Conservation (phyloP, 1,140 invertebrate species). For the Papilio xuthus region DNA sequence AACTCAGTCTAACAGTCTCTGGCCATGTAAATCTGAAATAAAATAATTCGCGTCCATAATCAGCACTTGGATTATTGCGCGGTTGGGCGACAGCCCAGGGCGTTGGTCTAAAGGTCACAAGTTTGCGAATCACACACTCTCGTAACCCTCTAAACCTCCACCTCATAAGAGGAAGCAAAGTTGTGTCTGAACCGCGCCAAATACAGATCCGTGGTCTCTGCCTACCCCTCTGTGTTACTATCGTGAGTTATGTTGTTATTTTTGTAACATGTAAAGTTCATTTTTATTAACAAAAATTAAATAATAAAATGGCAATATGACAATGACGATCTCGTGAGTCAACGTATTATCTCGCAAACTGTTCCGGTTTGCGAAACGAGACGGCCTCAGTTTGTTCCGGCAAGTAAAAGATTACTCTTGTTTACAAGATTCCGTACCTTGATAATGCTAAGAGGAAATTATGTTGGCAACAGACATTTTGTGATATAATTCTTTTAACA, state of each 20-base stretch:
- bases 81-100: too few relatives aligned
- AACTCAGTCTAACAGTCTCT: too few relatives aligned
- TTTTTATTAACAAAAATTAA: neutral
- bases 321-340: neutral
- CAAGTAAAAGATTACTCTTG: neutral
- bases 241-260: neutral
- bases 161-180: too few relatives aligned
- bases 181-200: too few relatives aligned
- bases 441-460: neutral
- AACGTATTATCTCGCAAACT: neutral
- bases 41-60: too few relatives aligned
- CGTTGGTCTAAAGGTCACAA: too few relatives aligned
- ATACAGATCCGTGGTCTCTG: too few relatives aligned
- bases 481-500: neutral
- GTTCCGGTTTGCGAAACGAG: constrained; percentile 31
- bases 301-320: neutral
- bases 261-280: neutral
- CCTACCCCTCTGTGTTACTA: too few relatives aligned
- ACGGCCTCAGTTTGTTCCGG: constrained; percentile 15
- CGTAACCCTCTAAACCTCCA: too few relatives aligned
- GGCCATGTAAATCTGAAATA: too few relatives aligned
- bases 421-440: neutral
- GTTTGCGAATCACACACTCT: too few relatives aligned
- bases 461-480: neutral
- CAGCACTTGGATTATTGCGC: too few relatives aligned